These are phyloP conservation scores for Drosophila rubida DNA, from an alignment of 2,888 invertebrate species.

Conservation along the genomic window DNA sequence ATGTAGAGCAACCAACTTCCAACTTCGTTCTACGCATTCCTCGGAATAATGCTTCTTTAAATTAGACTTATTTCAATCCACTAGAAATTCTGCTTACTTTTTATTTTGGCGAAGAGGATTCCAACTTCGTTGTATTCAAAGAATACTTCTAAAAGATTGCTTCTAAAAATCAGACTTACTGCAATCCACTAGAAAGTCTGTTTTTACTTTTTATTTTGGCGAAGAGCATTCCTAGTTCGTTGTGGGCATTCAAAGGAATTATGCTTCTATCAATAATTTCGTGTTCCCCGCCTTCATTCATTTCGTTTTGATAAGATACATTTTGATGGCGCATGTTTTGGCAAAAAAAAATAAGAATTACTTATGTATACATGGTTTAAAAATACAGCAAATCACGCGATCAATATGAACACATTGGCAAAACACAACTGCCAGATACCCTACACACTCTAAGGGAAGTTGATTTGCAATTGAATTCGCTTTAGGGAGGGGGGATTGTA, in stretches of 20 bases:
- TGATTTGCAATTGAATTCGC: neutral
- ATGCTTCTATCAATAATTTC: constrained; percentile 16
- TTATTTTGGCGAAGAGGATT: too few species aligned
- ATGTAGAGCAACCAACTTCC: too few species aligned
- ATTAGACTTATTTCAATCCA: too few species aligned
- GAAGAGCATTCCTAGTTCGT: constrained; percentile 25
- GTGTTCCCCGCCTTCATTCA: constrained; percentile 34
- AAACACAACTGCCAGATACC: neutral
- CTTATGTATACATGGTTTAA: constrained; percentile 12
- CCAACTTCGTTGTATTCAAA: too few species aligned
- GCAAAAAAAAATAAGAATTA: constrained; percentile 23
- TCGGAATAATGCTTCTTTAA: too few species aligned
- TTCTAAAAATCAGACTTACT: too few species aligned
- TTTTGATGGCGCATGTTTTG: constrained; percentile 50
- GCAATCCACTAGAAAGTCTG: too few species aligned
- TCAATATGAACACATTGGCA: constrained; percentile 18
- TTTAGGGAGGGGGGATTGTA: too few species aligned
- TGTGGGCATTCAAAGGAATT: neutral
- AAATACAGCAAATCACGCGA: constrained; percentile 50
- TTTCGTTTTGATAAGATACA: constrained; percentile 63
- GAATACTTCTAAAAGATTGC: too few species aligned
- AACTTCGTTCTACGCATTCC: too few species aligned
- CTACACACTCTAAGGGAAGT: neutral
- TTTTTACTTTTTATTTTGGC: too few species aligned
- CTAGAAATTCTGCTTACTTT: too few species aligned